phyloP scores from a whole-genome alignment of 2,113 vertebrate species.

The Malurus cyaneus region DNA sequence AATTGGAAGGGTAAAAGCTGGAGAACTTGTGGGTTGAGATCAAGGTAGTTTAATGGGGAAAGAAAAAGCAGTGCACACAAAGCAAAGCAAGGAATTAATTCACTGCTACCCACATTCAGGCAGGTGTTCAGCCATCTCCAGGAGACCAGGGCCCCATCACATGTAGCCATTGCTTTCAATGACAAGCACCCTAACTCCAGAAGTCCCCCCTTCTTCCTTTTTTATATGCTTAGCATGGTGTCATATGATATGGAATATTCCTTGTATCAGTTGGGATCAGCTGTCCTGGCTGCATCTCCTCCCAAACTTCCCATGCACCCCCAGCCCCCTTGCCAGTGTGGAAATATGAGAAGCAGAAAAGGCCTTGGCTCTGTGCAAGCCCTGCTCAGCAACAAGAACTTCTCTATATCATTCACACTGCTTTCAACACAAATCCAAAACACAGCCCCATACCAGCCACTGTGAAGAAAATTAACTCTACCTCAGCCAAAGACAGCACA shows the following conservation, averaged over 20 bases:
- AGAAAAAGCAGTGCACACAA: background rate
- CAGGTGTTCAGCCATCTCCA: background rate
- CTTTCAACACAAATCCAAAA: background rate
- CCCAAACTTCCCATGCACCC: background rate
- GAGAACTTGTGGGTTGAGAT: background rate
- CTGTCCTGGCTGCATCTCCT: background rate
- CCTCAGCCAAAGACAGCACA: background rate
- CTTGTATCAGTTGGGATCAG: background rate
- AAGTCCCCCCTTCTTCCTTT: background rate
- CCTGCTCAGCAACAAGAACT: background rate
- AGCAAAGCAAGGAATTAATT: background rate
- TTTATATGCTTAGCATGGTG: background rate
- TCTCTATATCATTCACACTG: fast-evolving
- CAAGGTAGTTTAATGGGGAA: background rate
- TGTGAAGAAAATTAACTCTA: background rate
- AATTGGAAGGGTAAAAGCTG: background rate
- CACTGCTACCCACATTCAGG: background rate
- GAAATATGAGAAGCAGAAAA: background rate
- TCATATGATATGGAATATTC: background rate
- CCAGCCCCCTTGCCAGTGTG: background rate
- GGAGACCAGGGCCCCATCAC: background rate
- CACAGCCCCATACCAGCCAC: background rate
- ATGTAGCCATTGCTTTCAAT: background rate
- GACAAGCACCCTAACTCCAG: background rate
- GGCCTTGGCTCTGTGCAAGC: background rate